These are phyloP conservation scores for Ennomos quercinarius DNA, from an alignment of 2,888 invertebrate genomes.

Conservation along the genomic window DNA sequence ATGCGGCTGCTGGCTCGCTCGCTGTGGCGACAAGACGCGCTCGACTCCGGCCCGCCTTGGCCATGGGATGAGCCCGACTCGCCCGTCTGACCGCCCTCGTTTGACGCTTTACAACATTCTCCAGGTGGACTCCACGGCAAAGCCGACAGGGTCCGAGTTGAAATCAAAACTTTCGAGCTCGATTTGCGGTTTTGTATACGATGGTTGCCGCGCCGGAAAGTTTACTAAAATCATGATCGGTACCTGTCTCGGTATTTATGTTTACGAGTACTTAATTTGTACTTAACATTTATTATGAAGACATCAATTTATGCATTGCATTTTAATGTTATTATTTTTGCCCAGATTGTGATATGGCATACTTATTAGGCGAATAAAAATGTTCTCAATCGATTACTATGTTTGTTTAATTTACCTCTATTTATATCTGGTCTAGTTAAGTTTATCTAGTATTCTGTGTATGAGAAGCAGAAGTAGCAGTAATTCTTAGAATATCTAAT, in stretches of 20 bases:
- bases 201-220: neutral
- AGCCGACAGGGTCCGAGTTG: constrained; percentile 24
- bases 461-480: too few relatives aligned
- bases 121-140: constrained; percentile 14
- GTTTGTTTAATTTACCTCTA: constrained; percentile 2
- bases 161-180: constrained; percentile 7
- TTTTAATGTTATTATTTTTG: constrained; percentile 61
- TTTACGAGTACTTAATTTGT: constrained; percentile 49
- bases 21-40: constrained; percentile 82
- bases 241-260: constrained; percentile 30
- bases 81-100: constrained; percentile 65
- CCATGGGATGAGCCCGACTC: constrained; percentile 82
- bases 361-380: constrained; percentile 57
- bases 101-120: constrained; percentile 15
- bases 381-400: constrained; percentile 37
- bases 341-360: constrained; percentile 68
- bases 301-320: constrained; percentile 57
- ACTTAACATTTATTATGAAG: constrained; percentile 36
- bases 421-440: too few relatives aligned
- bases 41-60: constrained; percentile 78
- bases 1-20: constrained; percentile 73
- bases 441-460: too few relatives aligned
- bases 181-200: neutral
- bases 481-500: too few relatives aligned
- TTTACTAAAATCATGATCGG: too few relatives aligned